Percentiles rank a stretch among this genome's conserved stretches.
phyloP scores from a whole-genome alignment of 2,888 invertebrate species.

The Choreutis nemorana region DNA sequence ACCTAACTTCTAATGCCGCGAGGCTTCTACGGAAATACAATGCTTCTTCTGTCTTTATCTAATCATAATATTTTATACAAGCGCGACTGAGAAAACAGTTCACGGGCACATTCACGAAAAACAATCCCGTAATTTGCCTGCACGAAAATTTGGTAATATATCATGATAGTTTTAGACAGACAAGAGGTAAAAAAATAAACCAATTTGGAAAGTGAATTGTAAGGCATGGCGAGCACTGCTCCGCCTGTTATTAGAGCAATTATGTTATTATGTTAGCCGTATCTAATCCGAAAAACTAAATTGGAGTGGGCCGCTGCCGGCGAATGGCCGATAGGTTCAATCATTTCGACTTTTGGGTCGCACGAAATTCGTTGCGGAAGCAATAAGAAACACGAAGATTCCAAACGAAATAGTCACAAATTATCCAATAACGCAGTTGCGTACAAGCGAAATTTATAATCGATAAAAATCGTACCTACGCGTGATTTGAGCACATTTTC shows the following conservation, averaged over 20 bases:
- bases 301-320: slow-evolving; percentile 63
- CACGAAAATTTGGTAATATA: slow-evolving; percentile 66
- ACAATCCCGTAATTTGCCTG: slow-evolving; percentile 57
- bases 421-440: slow-evolving; percentile 38
- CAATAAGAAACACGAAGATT: slow-evolving; percentile 64
- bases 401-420: slow-evolving; percentile 41
- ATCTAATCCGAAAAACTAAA: slow-evolving; percentile 66
- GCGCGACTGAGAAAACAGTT: slow-evolving; percentile 40
- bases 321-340: slow-evolving; percentile 61
- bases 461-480: slow-evolving; percentile 27
- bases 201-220: slow-evolving; percentile 67
- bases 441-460: slow-evolving; percentile 29
- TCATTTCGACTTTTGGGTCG: slow-evolving; percentile 60
- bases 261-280: slow-evolving; percentile 66
- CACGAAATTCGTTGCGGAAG: slow-evolving; percentile 66
- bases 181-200: slow-evolving; percentile 58
- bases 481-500: slow-evolving; percentile 21
- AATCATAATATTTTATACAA: slow-evolving; percentile 22
- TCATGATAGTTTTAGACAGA: slow-evolving; percentile 65
- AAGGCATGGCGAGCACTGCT: slow-evolving; percentile 54
- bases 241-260: slow-evolving; percentile 63
- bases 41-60: slow-evolving; percentile 37
- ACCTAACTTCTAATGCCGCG: slow-evolving; percentile 35
- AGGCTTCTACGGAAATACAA: slow-evolving; percentile 49
- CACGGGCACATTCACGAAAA: slow-evolving; percentile 37